Conservation (phyloP, 2,113 vertebrate genomes). For the Synodontis membranacea region DNA sequence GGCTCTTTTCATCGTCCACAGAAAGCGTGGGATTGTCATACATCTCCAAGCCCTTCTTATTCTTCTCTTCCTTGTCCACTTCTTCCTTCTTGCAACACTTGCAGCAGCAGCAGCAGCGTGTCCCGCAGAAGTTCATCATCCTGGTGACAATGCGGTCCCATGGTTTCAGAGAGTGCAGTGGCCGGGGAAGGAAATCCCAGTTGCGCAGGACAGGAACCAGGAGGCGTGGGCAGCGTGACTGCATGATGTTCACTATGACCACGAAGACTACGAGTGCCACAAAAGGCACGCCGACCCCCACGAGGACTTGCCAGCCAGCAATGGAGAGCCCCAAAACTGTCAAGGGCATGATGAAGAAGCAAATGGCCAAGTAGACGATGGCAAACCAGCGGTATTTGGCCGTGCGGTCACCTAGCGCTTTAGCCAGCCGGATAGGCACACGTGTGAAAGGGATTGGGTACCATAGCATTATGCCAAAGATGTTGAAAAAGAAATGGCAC, state of each 20-base stretch:
- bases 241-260: constrained; percentile 80
- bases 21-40: constrained; percentile 77
- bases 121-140: constrained; percentile 64
- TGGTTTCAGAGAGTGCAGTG: constrained; percentile 85
- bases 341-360: constrained; percentile 85
- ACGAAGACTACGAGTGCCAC: constrained; percentile 63
- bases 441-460: constrained; percentile 87
- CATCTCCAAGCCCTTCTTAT: constrained; percentile 67
- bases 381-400: constrained; percentile 96
- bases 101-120: constrained; percentile 78
- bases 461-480: constrained; percentile 90
- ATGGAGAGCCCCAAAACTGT: constrained; percentile 84
- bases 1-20: constrained; percentile 39
- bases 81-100: constrained; percentile 32
- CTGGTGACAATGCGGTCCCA: constrained; percentile 78
- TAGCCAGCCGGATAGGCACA: constrained; percentile 84
- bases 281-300: constrained; percentile 83
- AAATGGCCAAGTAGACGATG: constrained; percentile 80
- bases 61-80: constrained; percentile 53
- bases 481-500: constrained; percentile 97
- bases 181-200: constrained; percentile 86
- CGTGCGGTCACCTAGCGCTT: constrained; percentile 81
- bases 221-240: constrained; percentile 68
- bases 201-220: constrained; percentile 77
- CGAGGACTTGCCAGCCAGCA: constrained; percentile 86